Percentiles rank a stretch among this genome's conserved stretches.
phyloP scores from a whole-genome alignment of 2,888 invertebrate genomes.

The Eristalinus sepulchralis region DNA sequence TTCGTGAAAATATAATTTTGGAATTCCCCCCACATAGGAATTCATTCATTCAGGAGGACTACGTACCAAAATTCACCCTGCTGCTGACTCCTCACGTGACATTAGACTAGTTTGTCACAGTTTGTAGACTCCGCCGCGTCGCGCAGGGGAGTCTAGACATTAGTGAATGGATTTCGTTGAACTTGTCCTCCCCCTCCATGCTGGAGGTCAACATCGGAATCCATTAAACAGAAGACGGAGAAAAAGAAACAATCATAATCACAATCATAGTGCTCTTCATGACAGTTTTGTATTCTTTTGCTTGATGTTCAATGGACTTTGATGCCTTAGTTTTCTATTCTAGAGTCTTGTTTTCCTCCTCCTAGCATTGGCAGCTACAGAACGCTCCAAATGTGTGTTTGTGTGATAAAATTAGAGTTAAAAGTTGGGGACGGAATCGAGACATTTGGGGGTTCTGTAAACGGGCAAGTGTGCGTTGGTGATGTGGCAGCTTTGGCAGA shows the following conservation, averaged over 20 bases:
- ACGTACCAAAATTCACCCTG: background rate
- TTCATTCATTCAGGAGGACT: background rate
- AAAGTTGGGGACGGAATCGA: background rate
- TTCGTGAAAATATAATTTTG: background rate
- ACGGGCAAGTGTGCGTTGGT: background rate
- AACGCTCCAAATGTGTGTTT: background rate
- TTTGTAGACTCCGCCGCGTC: background rate
- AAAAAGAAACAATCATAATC: background rate
- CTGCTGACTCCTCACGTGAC: background rate
- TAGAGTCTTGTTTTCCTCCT: background rate
- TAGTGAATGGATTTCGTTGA: background rate
- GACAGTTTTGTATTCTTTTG: background rate
- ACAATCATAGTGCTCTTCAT: background rate
- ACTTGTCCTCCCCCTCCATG: background rate
- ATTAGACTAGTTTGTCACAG: background rate
- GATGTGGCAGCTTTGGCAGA: background rate
- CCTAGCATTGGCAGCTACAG: background rate
- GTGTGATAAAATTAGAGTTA: background rate
- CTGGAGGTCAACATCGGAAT: background rate
- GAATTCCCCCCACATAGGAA: background rate
- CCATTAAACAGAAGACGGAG: background rate
- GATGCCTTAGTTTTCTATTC: background rate
- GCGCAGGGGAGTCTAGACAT: background rate
- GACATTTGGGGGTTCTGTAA: background rate
- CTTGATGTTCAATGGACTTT: background rate